Evolutionary conservation across 2,888 invertebrate genomes (phyloP).

Genomic region (Fragum fragum): DNA sequence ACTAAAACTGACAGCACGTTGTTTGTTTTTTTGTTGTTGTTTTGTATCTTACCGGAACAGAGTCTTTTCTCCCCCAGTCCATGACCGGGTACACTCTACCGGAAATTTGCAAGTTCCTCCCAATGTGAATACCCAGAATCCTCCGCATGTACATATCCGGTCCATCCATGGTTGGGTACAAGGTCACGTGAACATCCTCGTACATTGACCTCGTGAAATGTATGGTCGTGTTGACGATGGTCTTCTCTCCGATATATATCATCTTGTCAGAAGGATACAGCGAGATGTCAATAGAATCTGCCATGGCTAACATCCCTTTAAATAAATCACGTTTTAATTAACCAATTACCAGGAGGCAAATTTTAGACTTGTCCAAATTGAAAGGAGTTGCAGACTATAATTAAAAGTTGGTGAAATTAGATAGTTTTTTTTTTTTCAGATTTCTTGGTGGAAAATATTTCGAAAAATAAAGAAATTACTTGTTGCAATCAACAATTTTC

Average conservation of each 20-base stretch:
- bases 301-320: background rate
- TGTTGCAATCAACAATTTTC: no score
- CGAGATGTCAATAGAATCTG: conserved; percentile 15
- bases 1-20: no score
- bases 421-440: no score
- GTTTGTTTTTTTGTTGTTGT: no score
- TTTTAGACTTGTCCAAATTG: no score
- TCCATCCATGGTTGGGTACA: conserved; percentile 38
- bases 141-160: conserved; percentile 38
- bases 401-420: no score
- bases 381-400: no score
- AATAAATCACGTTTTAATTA: no score
- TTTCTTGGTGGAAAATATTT: no score
- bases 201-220: conserved; percentile 11
- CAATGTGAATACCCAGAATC: conserved; percentile 29
- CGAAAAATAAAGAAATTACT: no score
- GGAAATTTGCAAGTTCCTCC: conserved; percentile 27
- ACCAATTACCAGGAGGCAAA: no score
- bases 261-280: conserved; percentile 9
- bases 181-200: conserved; percentile 24
- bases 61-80: conserved; percentile 30
- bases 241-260: conserved; percentile 39
- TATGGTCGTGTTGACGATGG: conserved; percentile 37
- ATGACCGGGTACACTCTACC: conserved; percentile 28
- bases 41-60: conserved; percentile 28